phyloP scores from a whole-genome alignment of 92 coral and sea anemone genomes.

The Palythoa caribaeorum region DNA sequence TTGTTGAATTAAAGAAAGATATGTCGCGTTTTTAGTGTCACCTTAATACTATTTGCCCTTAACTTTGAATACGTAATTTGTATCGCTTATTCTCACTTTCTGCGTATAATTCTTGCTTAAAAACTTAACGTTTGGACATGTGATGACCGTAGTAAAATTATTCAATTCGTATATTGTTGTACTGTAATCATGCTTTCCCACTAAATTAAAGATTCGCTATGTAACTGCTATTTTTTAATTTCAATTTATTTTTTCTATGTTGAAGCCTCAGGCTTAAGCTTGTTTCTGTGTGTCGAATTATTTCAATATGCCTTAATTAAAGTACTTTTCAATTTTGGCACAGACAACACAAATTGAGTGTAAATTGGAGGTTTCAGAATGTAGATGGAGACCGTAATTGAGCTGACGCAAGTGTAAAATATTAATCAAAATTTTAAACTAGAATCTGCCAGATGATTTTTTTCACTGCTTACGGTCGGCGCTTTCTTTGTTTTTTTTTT shows the following conservation, averaged over 20 bases:
- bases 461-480: background rate
- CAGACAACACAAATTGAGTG: background rate
- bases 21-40: no score
- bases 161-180: background rate
- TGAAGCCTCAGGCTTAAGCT: background rate
- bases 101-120: no score
- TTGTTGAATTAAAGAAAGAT: no score
- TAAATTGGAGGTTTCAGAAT: background rate
- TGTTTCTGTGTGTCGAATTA: background rate
- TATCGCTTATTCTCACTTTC: no score
- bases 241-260: background rate
- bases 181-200: background rate
- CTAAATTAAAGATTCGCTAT: background rate
- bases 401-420: background rate
- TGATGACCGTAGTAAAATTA: no score
- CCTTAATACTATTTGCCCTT: no score
- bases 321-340: background rate
- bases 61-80: no score
- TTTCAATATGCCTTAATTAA: background rate
- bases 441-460: background rate
- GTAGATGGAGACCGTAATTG: background rate
- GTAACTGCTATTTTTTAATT: background rate
- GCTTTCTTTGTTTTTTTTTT: background rate
- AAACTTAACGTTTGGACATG: no score
- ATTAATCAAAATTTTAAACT: background rate